phyloP scores from a whole-genome alignment of 2,888 invertebrate species.

The Brenthis daphne region DNA sequence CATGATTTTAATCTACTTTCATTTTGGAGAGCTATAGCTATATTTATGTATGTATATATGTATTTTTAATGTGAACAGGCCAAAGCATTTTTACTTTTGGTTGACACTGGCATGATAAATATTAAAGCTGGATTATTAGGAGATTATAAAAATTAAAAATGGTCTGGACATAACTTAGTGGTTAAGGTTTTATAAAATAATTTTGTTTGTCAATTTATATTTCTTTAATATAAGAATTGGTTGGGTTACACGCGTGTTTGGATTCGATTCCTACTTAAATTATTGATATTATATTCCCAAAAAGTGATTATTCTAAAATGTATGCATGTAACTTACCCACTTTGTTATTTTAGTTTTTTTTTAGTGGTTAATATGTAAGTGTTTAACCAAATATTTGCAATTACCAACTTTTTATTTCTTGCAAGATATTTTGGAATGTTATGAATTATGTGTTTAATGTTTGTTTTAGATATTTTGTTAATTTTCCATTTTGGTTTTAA shows the following conservation, averaged over 20 bases:
- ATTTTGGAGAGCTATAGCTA: not conserved
- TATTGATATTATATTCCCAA: not conserved
- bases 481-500: conserved; percentile 4
- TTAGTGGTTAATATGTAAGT: not conserved
- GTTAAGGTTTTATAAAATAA: conserved; percentile 8
- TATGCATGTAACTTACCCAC: not conserved
- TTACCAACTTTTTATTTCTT: not conserved
- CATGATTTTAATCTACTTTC: not conserved
- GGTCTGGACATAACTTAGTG: conserved; percentile 4
- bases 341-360: not conserved
- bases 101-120: not conserved
- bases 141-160: conserved; percentile 4
- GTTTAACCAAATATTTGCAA: conserved; percentile 4
- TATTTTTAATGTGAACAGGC: conserved; percentile 8
- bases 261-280: not conserved
- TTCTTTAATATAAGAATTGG: conserved; percentile 1
- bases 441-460: conserved; percentile 4
- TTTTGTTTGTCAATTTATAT: conserved; percentile 9
- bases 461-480: conserved; percentile 5
- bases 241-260: conserved; percentile 10
- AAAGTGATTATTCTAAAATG: no score
- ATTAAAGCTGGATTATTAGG: not conserved
- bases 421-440: conserved; percentile 12
- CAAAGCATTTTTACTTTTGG: not conserved
- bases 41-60: not conserved